These are phyloP conservation scores for Calyptommatus sinebrachiatus DNA, from an alignment of 2,113 vertebrate genomes.

Conservation along the genomic window DNA sequence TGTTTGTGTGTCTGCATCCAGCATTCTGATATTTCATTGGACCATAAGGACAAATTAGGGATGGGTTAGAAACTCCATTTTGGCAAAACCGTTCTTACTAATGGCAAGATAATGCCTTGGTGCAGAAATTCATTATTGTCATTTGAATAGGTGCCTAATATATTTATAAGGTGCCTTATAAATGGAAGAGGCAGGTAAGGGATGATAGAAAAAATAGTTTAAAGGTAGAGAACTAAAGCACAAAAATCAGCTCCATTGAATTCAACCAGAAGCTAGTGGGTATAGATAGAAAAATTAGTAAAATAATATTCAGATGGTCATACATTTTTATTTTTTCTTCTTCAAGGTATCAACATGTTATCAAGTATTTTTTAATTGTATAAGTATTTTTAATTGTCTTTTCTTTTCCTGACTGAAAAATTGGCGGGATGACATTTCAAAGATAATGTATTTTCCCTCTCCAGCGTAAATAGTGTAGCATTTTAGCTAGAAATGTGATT, in stretches of 20 bases:
- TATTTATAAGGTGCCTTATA: background rate
- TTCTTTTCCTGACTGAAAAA: background rate
- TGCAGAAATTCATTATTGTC: background rate
- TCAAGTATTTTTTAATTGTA: too few species aligned
- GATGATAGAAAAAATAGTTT: too few species aligned
- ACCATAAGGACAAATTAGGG: too few species aligned
- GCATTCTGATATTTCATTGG: too few species aligned
- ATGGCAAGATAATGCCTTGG: background rate
- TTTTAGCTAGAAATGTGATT: background rate
- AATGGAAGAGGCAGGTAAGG: background rate
- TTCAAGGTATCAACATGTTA: background rate
- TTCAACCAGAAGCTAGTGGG: background rate
- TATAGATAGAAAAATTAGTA: background rate
- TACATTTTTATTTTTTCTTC: background rate
- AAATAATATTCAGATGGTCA: background rate
- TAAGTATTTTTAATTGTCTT: too few species aligned
- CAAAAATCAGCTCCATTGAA: too few species aligned
- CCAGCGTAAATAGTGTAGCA: background rate
- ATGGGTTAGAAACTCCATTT: too few species aligned
- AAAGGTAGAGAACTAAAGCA: background rate
- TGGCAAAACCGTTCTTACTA: too few species aligned
- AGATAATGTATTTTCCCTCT: background rate
- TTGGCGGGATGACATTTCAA: background rate
- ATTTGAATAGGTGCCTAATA: background rate
- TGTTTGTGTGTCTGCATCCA: too few species aligned